These are phyloP conservation scores for Glossosoma conforme DNA, from an alignment of 1,140 invertebrate genomes.

Conservation along the genomic window DNA sequence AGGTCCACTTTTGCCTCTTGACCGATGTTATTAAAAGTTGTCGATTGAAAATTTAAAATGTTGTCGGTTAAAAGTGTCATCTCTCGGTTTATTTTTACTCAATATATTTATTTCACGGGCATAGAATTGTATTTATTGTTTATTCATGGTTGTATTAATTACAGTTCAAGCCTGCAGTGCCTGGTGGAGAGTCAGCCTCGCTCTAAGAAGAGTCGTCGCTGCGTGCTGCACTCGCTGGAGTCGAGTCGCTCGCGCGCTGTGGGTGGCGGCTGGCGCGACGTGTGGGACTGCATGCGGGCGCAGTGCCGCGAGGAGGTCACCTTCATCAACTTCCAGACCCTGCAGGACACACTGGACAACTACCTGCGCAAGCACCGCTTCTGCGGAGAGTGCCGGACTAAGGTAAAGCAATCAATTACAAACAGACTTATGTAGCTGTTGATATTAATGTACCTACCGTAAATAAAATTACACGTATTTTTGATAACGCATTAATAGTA, in stretches of 20 bases:
- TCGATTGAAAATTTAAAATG: background rate
- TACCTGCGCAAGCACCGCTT: slow-evolving; percentile 91
- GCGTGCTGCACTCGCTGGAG: slow-evolving; percentile 81
- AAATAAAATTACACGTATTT: no score
- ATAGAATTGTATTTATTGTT: no score
- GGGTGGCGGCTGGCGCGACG: slow-evolving; percentile 66
- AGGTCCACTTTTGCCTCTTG: no score
- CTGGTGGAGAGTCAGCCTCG: slow-evolving; percentile 76
- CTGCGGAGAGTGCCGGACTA: slow-evolving; percentile 86
- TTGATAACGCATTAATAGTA: no score
- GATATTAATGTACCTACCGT: no score
- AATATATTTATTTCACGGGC: no score
- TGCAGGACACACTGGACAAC: slow-evolving; percentile 79
- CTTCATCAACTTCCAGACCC: slow-evolving; percentile 73
- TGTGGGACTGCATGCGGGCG: slow-evolving; percentile 83
- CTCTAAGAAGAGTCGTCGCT: slow-evolving; percentile 81
- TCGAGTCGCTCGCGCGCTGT: slow-evolving; percentile 69
- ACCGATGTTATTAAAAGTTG: no score
- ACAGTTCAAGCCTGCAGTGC: slow-evolving; percentile 67
- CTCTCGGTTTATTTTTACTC: no score
- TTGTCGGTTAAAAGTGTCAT: no score
- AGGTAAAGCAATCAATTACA: slow-evolving; percentile 55
- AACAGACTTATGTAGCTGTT: no score
- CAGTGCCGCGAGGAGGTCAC: slow-evolving; percentile 81
- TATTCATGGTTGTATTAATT: slow-evolving; percentile 29